Base-by-base conservation (phyloP, 1,140 invertebrate genomes). In the Alviniconcha marisindica region DNA sequence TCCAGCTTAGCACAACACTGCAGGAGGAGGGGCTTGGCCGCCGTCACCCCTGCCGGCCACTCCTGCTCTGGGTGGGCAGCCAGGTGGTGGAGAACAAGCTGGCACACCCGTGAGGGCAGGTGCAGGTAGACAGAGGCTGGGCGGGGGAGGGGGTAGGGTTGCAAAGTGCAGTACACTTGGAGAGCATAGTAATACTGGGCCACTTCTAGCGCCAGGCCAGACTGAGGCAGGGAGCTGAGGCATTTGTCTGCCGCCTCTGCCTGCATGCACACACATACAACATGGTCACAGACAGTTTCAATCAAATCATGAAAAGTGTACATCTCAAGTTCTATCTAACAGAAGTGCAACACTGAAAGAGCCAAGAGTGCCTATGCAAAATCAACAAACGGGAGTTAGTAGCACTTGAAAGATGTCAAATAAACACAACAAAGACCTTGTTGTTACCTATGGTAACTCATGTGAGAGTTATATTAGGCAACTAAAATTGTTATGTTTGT, bases 181-280 rank as follows among this genome's bases (percentile, higher is more conserved):
- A 93, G 82, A 28, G 91, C 89, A 85, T 92, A 93, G 87, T 91
- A 93, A 82, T 93, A 93, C 38, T 88, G 81, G 21, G 91, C 89
- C 28, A 92, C 78, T 71, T 94, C 92, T 12, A 93, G 86, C 15
- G 91, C 89, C 0, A 93, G 86, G 12, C 87, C 88, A 10, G 92
- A 91, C 31, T 86, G 89, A 14, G 92, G 92, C 2, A 93, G 87
- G 15, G 83, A 74, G 24, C 84, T 85, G 82, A 94, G 91, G 82
- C 90, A 90, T 21, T 84, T 71, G 5, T 91, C 90, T 28, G 90
- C 91, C 44, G 89, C 88, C 10, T 80, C 77, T 33, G 83, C 83
- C 90, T 92, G 83, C 0, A 51, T 1, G 21, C 7, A n/a, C 7
- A 36, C 7, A 73, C 14, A 73, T 21, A 73, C 31, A 38, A 12